Base-by-base conservation (phyloP, 2,797 vertebrate species). In the Pseudomugil tenellus region DNA sequence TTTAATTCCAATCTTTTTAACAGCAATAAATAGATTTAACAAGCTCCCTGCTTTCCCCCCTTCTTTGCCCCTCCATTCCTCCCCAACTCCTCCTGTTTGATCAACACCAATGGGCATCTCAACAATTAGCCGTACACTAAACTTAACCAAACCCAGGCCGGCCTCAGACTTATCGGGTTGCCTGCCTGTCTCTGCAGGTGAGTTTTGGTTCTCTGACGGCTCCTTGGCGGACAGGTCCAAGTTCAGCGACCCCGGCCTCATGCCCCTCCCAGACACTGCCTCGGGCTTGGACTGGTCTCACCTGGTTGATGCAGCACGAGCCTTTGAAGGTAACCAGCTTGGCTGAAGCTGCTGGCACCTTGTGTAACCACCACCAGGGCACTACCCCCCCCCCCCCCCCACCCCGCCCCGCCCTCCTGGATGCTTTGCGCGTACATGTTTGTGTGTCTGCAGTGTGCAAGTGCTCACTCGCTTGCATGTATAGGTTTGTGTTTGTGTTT, bases 181-280 rank as follows among this genome's bases (percentile, higher is more conserved):
- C 83, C 86, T 79, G 88, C 85, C 89, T 92, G 85, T 92, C 90
- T 94, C 91, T 87, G 90, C 93, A 99, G 97, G 95, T 96, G 97
- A 98, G 85, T 95, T 97, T 94, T 98, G 97, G 97, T 97, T 96
- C 93, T 99, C 97, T 84, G 97, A 98, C 78, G 96, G 97, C 82
- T 98, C 96, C 87, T 92, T 98, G 88, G 96, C 96, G 81, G 97
- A 99, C 89, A 96, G 95, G 94, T 95, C 95, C 91, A 98, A 96
- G 94, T 96, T 95, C 87, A 93, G 93, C 92, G 97, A 99, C 91
- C 96, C 96, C 31, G 96, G 96, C 84, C 94, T 99, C 93, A 97
- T 98, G 95, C 97, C 97, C 79, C 96, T 98, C 77, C 97, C 97
- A 76, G 96, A 98, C 92, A 93, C 96, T 55, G 97, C 95, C 88